Conservation (phyloP, 2,113 vertebrate species). For the Hyperoodon ampullatus region DNA sequence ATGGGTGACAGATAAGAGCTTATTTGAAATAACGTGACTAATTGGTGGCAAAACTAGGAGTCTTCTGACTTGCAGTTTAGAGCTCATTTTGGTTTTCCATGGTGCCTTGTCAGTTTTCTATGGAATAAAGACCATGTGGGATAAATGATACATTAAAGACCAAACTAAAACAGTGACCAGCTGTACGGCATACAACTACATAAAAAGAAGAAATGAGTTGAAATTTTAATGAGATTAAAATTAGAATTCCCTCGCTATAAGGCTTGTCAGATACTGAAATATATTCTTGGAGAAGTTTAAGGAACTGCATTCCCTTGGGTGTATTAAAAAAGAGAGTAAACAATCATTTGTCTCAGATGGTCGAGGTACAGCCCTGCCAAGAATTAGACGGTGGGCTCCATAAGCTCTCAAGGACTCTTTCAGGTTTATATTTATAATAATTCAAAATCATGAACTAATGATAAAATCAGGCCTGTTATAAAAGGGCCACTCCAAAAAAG, state of each 20-base stretch:
- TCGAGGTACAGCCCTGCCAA: neutral
- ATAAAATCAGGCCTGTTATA: neutral
- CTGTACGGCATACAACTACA: neutral
- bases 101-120: neutral
- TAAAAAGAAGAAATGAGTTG: neutral
- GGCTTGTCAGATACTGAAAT: neutral
- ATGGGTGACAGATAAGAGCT: neutral
- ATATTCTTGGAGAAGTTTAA: constrained; percentile 13
- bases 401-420: neutral
- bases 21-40: neutral
- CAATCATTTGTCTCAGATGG: constrained; percentile 13
- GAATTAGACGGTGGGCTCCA: neutral
- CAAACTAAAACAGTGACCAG: neutral
- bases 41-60: neutral
- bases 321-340: constrained; percentile 20
- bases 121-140: neutral
- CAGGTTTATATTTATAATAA: neutral
- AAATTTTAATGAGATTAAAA: constrained; percentile 59
- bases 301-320: neutral
- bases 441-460: constrained; percentile 22
- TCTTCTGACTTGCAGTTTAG: neutral
- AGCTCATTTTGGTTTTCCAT: neutral
- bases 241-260: constrained; percentile 21
- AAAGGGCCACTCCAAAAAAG: neutral
- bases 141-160: neutral